Percentiles rank a stretch among this genome's conserved stretches.
Conservation (phyloP, 2,797 vertebrate species). For the Chrosomus eos region DNA sequence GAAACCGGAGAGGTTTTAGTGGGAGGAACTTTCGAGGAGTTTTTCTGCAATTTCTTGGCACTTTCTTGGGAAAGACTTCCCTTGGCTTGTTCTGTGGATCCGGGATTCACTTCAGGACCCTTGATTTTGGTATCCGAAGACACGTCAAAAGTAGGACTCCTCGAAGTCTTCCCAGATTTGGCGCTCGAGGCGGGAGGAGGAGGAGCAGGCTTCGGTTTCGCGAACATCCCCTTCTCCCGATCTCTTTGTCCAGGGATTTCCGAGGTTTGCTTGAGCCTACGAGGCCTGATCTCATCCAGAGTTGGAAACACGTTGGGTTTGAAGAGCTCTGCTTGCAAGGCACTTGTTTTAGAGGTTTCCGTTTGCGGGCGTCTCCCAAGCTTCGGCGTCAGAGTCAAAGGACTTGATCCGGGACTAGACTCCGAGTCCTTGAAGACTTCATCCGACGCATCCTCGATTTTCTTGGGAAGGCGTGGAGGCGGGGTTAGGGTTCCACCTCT, state of each 20-base stretch:
- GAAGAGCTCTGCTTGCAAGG: slow-evolving; percentile 79
- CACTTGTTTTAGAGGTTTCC: slow-evolving; percentile 79
- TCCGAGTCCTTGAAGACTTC: slow-evolving; percentile 87
- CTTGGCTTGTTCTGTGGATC: slow-evolving; percentile 71
- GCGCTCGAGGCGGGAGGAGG: slow-evolving; percentile 80
- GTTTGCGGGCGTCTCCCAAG: slow-evolving; percentile 81
- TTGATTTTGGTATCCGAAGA: slow-evolving; percentile 80
- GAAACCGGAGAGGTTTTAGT: slow-evolving; percentile 70
- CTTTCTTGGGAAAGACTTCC: slow-evolving; percentile 65
- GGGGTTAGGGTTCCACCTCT: slow-evolving; percentile 86
- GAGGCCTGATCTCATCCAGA: slow-evolving; percentile 84
- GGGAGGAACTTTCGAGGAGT: slow-evolving; percentile 82
- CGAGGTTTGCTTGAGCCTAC: slow-evolving; percentile 82
- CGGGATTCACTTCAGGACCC: slow-evolving; percentile 73
- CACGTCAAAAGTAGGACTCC: slow-evolving; percentile 83
- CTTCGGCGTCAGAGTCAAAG: slow-evolving; percentile 87
- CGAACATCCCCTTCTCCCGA: slow-evolving; percentile 85
- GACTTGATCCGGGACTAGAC: slow-evolving; percentile 87
- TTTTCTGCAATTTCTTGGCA: slow-evolving; percentile 78
- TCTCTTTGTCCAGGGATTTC: slow-evolving; percentile 82
- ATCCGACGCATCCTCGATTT: slow-evolving; percentile 79
- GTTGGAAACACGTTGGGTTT: slow-evolving; percentile 78
- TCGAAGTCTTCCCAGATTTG: slow-evolving; percentile 82
- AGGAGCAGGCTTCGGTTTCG: slow-evolving; percentile 91
- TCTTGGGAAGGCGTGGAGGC: slow-evolving; percentile 87